Evolutionary conservation across 2,797 vertebrate genomes (phyloP), one percentile per base, ranked within the genome.

Genomic region (Microctenopoma stevenorrisi): DNA sequence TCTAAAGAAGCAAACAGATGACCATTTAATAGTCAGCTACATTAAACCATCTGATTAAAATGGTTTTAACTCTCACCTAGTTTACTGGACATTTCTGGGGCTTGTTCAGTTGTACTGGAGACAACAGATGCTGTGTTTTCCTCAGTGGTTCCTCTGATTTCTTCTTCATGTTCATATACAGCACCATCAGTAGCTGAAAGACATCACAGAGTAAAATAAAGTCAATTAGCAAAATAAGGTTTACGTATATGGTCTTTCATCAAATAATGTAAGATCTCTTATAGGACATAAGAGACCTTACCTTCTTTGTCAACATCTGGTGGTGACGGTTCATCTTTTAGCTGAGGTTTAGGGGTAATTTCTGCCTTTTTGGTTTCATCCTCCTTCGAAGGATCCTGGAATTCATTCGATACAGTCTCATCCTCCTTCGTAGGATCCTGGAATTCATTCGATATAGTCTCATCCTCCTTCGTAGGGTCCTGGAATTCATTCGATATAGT

Each of bases 11-110:
- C 11, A 42, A 42, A 13, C 13, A 14, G 38, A 14, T 4, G 5
- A 38, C 4, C 5, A 38, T 53, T 78, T 30, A 78, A 64, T 3
- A 28, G 1, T 38, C 11, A 66, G 16, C 1, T 5, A 56, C 28
- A 68, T 7, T 50, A 37, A 35, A 16, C 6, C 4, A 47, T 51
- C 3, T 16, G 33, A 30, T 3, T 56, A 16, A 2, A n/a, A 4
- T 0, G 2, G 28, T 56, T 76, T 38, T 1, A 40, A 7, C 13
- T 4, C 64, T 82, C 55, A 87, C 90, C 85, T 64, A 64, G 70
- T 62, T 76, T 7, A 54, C 28, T 52, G 2, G 69, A 42, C 1
- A 13, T 70, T 40, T 86, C 76, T 33, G 68, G 22, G 15, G 42
- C 26, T 46, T 60, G 50, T 40, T 76, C 52, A 1, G 49, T 0